Conservation (phyloP, 2,888 invertebrate species). For the Eupelmus urozonus region DNA sequence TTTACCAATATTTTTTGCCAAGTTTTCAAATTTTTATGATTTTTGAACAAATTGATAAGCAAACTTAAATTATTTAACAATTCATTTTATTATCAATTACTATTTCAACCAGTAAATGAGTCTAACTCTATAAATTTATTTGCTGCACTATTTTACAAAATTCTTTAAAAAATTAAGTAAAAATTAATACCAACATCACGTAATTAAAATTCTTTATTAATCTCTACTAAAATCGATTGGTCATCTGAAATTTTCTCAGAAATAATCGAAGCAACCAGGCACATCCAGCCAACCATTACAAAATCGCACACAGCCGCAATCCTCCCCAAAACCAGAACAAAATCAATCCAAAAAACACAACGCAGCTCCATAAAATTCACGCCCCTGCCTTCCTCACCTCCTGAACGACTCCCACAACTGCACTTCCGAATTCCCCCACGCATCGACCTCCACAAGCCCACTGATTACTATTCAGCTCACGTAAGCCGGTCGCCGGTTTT, state of each 20-base stretch:
- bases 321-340: background rate
- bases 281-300: no score
- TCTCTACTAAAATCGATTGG: no score
- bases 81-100: no score
- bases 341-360: background rate
- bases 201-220: no score
- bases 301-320: no score
- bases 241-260: no score
- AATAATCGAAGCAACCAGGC: no score
- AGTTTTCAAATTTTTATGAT: background rate
- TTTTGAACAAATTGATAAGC: background rate
- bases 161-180: no score
- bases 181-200: no score
- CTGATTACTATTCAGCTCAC: constrained; percentile 55
- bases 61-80: background rate
- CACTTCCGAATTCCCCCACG: background rate
- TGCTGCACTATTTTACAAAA: no score
- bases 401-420: background rate
- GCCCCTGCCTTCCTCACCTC: background rate
- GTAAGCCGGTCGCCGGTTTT: constrained; percentile 12
- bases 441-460: constrained; percentile 2
- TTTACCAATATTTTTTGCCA: constrained; percentile 20
- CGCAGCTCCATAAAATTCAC: background rate
- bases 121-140: no score
- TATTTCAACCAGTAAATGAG: no score